A percentile compares a stretch with the other conserved stretches of the same genome.
Conservation (phyloP, 2,797 vertebrate genomes). For the Pipistrellus pipistrellus region DNA sequence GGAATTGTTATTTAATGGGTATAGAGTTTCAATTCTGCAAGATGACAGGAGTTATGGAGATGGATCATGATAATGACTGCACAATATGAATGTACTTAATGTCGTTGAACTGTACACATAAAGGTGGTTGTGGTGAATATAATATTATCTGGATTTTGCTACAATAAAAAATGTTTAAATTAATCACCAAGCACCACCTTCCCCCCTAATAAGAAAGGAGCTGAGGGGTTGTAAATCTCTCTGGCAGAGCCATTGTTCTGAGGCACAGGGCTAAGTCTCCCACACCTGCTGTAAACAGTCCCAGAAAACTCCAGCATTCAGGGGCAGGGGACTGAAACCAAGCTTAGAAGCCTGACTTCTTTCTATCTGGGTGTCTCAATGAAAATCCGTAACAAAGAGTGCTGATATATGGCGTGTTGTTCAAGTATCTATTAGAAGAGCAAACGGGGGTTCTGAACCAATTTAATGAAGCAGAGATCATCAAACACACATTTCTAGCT, state of each 20-base stretch:
- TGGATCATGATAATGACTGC: not conserved
- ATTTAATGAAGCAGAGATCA: slow-evolving; percentile 66
- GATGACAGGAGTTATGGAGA: not conserved
- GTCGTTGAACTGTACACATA: not conserved
- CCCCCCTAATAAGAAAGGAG: not conserved
- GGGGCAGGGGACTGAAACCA: not conserved
- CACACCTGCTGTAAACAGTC: not conserved
- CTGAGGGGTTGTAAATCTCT: not conserved
- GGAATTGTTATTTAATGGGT: not conserved
- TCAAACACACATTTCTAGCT: slow-evolving; percentile 52
- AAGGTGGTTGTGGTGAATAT: not conserved
- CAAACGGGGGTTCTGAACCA: slow-evolving; percentile 63
- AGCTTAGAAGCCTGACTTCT: not conserved
- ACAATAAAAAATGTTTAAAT: not conserved
- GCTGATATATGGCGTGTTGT: slow-evolving; percentile 5
- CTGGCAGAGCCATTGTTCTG: not conserved
- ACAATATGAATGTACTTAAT: not conserved
- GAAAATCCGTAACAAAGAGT: slow-evolving; percentile 10
- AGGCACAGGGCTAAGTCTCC: not conserved
- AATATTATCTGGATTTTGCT: not conserved
- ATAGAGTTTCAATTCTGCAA: not conserved
- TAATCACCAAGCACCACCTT: not conserved
- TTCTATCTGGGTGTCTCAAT: slow-evolving; percentile 22
- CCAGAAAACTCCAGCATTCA: not conserved
- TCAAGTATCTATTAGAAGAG: slow-evolving; percentile 67